Evolutionary conservation across 2,113 vertebrate species (phyloP), one percentile per base, ranked within the genome.

Genomic region (Dasyprocta punctata): DNA sequence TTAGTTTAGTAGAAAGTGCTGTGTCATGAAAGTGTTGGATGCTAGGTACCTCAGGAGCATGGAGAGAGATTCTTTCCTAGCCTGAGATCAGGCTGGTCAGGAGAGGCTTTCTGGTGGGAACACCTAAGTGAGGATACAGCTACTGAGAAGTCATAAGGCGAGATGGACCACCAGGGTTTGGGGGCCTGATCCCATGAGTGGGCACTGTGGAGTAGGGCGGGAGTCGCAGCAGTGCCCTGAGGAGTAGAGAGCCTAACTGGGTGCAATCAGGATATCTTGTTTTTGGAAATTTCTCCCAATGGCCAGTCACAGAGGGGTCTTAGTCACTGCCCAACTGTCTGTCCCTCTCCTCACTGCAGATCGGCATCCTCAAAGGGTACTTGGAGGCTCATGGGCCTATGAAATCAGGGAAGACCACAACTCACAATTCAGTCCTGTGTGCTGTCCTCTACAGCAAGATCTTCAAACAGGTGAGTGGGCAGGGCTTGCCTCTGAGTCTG

Each of bases 401-500:
- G 69, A 97, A 69, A 69, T 13, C 17, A 14, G 78, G 24, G 90
- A 94, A 52, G 19, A 24, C 16, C 56, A 97, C 97, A 0, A 98
- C 98, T 4, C 97, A 98, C 11, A 95, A 89, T 5, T 7, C 96
- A 1, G 61, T 94, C 0, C 14, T 98, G 22, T 98, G 98, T 0
- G 67, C 86, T 0, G 49, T 98, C 1, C 97, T 98, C 36, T 98
- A 98, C 81, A 98, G 98, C 95, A 96, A 87, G 92, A 84, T 85
- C 88, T 98, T 98, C 5, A 98, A 97, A 94, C 98, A 98, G 98
- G 98, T 98, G 54, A 94, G 94, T 16, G 82, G 58, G 56, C 26
- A 52, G 71, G n/a, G 65, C 38, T 85, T 0, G 0, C 52, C 78
- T 83, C 38, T 1, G 26, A 26, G 52, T n/a, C 36, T 28, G 33